These are phyloP conservation scores for Drosophila gaucha DNA, from an alignment of 2,888 invertebrate genomes.

Conservation along the genomic window DNA sequence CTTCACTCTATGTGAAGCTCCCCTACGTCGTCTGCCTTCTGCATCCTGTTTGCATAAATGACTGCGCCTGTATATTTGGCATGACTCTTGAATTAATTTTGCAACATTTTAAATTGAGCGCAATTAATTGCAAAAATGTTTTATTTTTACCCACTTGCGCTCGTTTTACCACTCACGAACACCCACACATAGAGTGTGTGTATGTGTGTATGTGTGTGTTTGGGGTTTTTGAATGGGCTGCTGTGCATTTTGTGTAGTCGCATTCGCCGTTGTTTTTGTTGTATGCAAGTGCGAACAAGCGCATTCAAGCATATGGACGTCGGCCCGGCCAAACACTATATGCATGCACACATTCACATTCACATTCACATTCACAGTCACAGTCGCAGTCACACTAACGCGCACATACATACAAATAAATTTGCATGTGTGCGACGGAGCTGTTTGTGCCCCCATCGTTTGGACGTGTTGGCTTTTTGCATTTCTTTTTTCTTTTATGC, in stretches of 20 bases:
- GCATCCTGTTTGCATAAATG: slow-evolving; percentile 67
- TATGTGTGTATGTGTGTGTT: slow-evolving; percentile 31
- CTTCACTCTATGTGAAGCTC: too few relatives aligned
- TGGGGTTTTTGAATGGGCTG: slow-evolving; percentile 63
- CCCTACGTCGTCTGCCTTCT: background rate
- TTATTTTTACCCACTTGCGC: slow-evolving; percentile 79
- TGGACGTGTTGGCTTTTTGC: slow-evolving; percentile 75
- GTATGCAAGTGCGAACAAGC: slow-evolving; percentile 79
- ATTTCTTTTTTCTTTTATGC: slow-evolving; percentile 77
- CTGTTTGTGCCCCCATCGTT: slow-evolving; percentile 59
- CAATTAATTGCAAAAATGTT: slow-evolving; percentile 83
- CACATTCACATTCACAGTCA: slow-evolving; percentile 10
- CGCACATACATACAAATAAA: slow-evolving; percentile 12
- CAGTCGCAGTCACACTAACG: too few relatives aligned
- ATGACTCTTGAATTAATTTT: slow-evolving; percentile 83
- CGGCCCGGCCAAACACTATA: slow-evolving; percentile 43
- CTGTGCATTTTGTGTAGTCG: slow-evolving; percentile 71
- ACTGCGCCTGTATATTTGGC: slow-evolving; percentile 81
- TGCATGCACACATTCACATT: slow-evolving; percentile 16
- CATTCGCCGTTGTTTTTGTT: slow-evolving; percentile 34
- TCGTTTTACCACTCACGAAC: slow-evolving; percentile 57
- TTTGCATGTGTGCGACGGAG: slow-evolving; percentile 28
- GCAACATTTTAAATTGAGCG: slow-evolving; percentile 84
- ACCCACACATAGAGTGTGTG: slow-evolving; percentile 23
- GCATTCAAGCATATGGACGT: slow-evolving; percentile 79